These are phyloP conservation scores for Aelia acuminata DNA, from an alignment of 2,888 invertebrate species.

Conservation along the genomic window DNA sequence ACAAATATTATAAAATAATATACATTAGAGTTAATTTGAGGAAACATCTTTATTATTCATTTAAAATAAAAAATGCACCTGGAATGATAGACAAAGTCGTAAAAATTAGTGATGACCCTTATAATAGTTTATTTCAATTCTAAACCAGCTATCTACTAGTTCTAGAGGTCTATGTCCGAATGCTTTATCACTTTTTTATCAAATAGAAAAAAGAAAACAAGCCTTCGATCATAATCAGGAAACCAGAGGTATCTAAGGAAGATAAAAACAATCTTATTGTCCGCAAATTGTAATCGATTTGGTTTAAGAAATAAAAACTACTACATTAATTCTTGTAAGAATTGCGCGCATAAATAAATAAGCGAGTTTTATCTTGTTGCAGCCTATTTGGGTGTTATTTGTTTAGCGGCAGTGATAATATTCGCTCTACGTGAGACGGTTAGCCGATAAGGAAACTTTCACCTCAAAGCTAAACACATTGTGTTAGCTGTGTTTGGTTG, in stretches of 20 bases:
- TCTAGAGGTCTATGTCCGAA: neutral
- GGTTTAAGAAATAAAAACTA: neutral
- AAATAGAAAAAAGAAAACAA: neutral
- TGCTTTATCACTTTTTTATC: neutral
- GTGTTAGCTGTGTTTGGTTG: neutral
- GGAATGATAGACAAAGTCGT: no score
- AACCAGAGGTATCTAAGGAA: neutral
- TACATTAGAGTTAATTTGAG: no score
- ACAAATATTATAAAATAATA: no score
- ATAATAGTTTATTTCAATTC: neutral
- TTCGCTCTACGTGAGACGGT: neutral
- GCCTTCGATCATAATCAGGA: neutral
- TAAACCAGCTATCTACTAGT: neutral
- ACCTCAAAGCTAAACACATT: neutral
- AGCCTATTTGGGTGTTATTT: neutral
- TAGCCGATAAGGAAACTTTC: constrained; percentile 7
- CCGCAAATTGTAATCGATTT: neutral
- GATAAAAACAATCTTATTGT: neutral
- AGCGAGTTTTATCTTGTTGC: neutral
- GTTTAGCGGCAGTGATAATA: neutral
- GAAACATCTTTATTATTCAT: no score
- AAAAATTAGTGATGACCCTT: no score
- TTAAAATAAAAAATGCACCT: no score
- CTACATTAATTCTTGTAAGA: neutral
- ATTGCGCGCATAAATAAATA: neutral